Base-by-base conservation (phyloP, 92 coral and sea anemone genomes). In the Nematostella vectensis region DNA sequence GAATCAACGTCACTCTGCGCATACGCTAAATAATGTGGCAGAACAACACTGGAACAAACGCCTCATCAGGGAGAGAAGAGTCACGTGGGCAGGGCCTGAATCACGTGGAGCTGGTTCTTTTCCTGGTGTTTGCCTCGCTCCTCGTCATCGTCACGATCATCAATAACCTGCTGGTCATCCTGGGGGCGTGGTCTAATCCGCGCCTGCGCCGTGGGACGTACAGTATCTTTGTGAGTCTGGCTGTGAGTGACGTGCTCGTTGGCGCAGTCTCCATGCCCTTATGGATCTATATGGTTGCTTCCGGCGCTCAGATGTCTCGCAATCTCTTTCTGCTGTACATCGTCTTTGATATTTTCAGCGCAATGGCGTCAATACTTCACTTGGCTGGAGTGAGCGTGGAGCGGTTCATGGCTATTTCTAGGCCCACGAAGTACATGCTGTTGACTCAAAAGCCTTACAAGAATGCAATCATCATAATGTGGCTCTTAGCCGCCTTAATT, bases 171-270 rank as follows among this genome's bases (percentile, higher is more conserved):
- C 56, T 84, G 37, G 94, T 84, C 2, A 70, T 84, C 28, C 29
- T 70, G 11, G 72, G 85, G 0, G 78, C 67, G 33, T 49, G 62
- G 48, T 52, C 37, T 11, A 84, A 84, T 71, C 60, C 58, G 21
- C 67, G 81, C 20, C 80, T 84, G 2, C 42, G 80, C 20, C 60
- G 74, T 16, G 71, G 77, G 2, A 69, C 83, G 19, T 67, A 84
- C 45, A 71, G 72, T 30, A 68, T 81, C n/a, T 81, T 84, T 27
- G 83, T 79, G 25, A 78, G 83, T 51, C 72, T 84, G 3, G 87
- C 94, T 16, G 57, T 74, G 47, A 77, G 81, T 3, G 94, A 84
- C 40, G 74, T 79, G 27, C 73, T 84, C n/a, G 94, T 84, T 9
- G 94, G 94, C 4, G 64, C 69, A 2, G 54, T 84, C 2, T 79